These are phyloP conservation scores for Vimba vimba DNA, from an alignment of 2,113 vertebrate genomes.

Conservation along the genomic window DNA sequence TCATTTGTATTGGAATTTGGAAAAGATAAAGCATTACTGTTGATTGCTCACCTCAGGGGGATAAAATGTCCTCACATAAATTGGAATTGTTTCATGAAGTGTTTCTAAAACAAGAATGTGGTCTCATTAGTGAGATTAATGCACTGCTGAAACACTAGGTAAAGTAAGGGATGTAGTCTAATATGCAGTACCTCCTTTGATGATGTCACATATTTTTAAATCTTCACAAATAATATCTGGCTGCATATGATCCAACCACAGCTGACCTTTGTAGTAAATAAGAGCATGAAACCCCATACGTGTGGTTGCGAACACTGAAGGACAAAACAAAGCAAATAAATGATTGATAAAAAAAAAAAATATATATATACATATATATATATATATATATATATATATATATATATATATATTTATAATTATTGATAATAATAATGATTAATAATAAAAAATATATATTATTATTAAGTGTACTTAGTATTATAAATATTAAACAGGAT, in stretches of 20 bases:
- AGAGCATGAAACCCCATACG: neutral
- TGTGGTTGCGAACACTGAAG: constrained; percentile 31
- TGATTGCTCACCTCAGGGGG: neutral
- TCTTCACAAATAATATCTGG: neutral
- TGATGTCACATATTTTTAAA: constrained; percentile 40
- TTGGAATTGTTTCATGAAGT: neutral
- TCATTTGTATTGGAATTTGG: neutral
- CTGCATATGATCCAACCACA: constrained; percentile 20
- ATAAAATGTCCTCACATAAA: neutral
- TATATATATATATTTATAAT: neutral
- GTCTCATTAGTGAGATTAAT: neutral
- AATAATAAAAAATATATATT: neutral
- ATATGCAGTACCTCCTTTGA: constrained; percentile 53
- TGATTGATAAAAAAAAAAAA: neutral
- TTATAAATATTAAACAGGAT: neutral
- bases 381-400: no score
- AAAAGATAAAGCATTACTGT: neutral
- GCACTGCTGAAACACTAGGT: neutral
- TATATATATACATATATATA: no score
- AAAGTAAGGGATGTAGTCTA: neutral
- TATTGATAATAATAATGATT: neutral
- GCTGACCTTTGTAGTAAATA: neutral
- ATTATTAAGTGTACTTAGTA: neutral
- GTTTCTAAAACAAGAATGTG: constrained; percentile 25
- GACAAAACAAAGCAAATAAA: neutral